Evolutionary conservation across 2,113 vertebrate genomes (phyloP), one percentile per base, ranked within the genome.

Genomic region (Lophius piscatorius): DNA sequence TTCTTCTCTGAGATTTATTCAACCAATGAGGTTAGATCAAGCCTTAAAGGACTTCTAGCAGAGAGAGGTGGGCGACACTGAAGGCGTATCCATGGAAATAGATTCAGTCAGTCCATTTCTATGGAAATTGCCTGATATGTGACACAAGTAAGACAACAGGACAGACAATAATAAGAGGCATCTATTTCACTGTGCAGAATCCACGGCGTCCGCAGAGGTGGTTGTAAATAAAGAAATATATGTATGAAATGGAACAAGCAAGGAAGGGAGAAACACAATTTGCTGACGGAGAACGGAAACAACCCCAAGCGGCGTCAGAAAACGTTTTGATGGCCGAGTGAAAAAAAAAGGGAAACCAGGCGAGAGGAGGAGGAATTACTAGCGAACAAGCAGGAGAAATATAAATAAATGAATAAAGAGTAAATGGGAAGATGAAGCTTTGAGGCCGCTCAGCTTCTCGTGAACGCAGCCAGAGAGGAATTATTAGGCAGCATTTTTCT

Each of bases 121-220:
- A 41, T 57, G 22, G 28, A 68, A 64, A 71, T 50, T 2, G 67
- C 46, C 13, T 6, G 3, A 35, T 48, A 41, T 9, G 52, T 24
- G 18, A 29, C 26, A 45, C 17, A 24, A 42, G 41, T n/a, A 48
- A 11, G 9, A 16, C 28, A 29, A n/a, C 5, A 26, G 39, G 21
- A 13, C 5, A 0, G 36, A 34, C 6, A 13, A 41, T n/a, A 69
- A 44, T 29, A 18, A 45, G n/a, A n/a, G n/a, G n/a, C n/a, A n/a
- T n/a, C n/a, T n/a, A n/a, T n/a, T n/a, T n/a, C n/a, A n/a, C n/a
- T n/a, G n/a, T n/a, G n/a, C n/a, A n/a, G n/a, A n/a, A n/a, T n/a
- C n/a, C n/a, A n/a, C n/a, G n/a, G n/a, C n/a, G n/a, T n/a, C n/a
- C n/a, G n/a, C n/a, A n/a, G n/a, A n/a, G n/a, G n/a, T n/a, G n/a